Evolutionary conservation across 2,797 vertebrate genomes (phyloP).

Genomic region (Fistularia commersonii): DNA sequence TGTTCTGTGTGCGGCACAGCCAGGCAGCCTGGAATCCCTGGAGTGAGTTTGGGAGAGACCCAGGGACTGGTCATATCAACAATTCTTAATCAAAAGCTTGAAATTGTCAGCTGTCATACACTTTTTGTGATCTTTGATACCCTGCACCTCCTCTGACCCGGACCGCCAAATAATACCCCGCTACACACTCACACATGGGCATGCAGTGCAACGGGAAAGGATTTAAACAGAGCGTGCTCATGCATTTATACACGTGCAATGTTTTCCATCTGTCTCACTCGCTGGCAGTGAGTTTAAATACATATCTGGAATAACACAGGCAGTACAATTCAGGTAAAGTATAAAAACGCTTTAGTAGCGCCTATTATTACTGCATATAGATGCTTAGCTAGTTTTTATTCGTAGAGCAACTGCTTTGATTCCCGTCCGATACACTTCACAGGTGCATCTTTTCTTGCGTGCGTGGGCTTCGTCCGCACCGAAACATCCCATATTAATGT

Average conservation of each 20-base stretch:
- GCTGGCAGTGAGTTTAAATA: too few relatives aligned
- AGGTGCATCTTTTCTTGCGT: too few relatives aligned
- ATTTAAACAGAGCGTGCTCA: constrained; percentile 7
- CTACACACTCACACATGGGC: constrained; percentile 14
- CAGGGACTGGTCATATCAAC: constrained; percentile 78
- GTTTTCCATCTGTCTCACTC: background rate
- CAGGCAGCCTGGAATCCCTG: constrained; percentile 74
- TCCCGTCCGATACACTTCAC: too few relatives aligned
- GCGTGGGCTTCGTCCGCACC: too few relatives aligned
- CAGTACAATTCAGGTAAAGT: too few relatives aligned
- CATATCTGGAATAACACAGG: too few relatives aligned
- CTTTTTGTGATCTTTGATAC: constrained; percentile 76
- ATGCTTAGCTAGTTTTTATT: too few relatives aligned
- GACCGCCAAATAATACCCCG: constrained; percentile 50
- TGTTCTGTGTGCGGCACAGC: constrained; percentile 67
- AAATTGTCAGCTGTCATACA: constrained; percentile 84
- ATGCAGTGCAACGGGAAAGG: constrained; percentile 5
- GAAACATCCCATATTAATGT: too few relatives aligned
- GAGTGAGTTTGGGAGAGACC: constrained; percentile 78
- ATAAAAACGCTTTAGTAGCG: too few relatives aligned
- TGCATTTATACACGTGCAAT: constrained; percentile 10
- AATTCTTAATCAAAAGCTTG: constrained; percentile 82
- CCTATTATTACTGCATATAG: too few relatives aligned
- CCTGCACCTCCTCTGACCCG: constrained; percentile 59
- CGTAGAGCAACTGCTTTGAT: too few relatives aligned